These are phyloP conservation scores for Lichenostomus cassidix DNA, from an alignment of 2,113 vertebrate species.

Conservation along the genomic window DNA sequence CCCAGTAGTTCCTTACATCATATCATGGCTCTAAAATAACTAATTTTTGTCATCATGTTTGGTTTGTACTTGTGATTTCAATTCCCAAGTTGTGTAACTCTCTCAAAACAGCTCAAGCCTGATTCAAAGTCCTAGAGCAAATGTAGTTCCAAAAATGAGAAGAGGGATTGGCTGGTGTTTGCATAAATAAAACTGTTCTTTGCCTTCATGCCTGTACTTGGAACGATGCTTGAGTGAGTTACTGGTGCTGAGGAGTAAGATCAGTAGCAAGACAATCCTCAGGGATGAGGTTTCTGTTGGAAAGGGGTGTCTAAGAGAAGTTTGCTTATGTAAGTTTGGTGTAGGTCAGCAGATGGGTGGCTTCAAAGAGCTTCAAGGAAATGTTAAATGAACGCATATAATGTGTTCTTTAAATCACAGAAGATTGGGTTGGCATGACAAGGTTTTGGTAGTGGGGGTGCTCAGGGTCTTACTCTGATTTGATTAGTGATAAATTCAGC, in stretches of 20 bases:
- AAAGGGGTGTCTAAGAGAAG: neutral
- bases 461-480: neutral
- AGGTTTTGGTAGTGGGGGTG: neutral
- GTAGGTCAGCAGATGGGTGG: neutral
- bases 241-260: neutral
- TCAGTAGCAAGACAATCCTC: neutral
- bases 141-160: neutral
- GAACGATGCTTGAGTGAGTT: neutral
- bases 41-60: neutral
- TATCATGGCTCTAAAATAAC: neutral
- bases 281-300: neutral
- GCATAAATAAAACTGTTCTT: neutral
- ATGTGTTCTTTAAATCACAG: neutral
- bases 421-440: neutral
- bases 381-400: neutral
- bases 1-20: neutral
- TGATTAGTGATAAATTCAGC: neutral
- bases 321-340: neutral
- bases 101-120: neutral
- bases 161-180: neutral
- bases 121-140: neutral
- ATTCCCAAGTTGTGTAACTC: neutral
- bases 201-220: neutral
- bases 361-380: neutral
- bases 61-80: slow-evolving; percentile 1